Evolutionary conservation across 1,140 invertebrate genomes (phyloP), one percentile per base, ranked within the genome.

Genomic region (Diorhabda sublineata): DNA sequence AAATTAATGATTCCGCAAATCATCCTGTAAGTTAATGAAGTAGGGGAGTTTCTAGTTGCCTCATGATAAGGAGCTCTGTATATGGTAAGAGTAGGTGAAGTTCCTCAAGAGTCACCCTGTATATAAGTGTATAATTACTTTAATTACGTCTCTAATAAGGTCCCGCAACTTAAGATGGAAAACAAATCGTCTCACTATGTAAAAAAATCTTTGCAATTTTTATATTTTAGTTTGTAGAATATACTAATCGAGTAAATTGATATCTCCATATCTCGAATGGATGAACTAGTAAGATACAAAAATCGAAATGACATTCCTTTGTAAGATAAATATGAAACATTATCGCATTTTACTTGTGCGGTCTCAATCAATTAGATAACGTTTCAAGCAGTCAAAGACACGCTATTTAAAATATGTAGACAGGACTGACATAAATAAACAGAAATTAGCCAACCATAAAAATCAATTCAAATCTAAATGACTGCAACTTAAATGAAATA

Each of bases 301-400:
- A 62, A 62, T 62, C 42, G 61, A 45, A 62, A 44, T 62, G 61
- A 62, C 61, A 62, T 62, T 62, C 44, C 61, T 62, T 62, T 62
- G 61, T 62, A 43, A 43, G 45, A 44, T 62, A 62, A 26, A 45
- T 44, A 62, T 62, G 44, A 62, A 62, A 62, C n/a, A 44, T 11
- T 45, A 62, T 62, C 61, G 43, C 44, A 62, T 62, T 62, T 44
- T 44, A 42, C 43, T n/a, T 62, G 61, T 42, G 61, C 61, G 61
- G 61, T 44, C 61, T 43, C n/a, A 62, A 62, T 62, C 61, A 62
- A 62, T 62, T 44, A 62, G 61, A 62, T 62, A 62, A 62, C 42
- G 61, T 44, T 62, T 42, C 44, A 44, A 62, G 42, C n/a, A 42
- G 43, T 43, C 61, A 11, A 43, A 62, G 11, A 62, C 42, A 44